Base-by-base conservation (phyloP, 2,113 vertebrate genomes). In the Embiotoca jacksoni region DNA sequence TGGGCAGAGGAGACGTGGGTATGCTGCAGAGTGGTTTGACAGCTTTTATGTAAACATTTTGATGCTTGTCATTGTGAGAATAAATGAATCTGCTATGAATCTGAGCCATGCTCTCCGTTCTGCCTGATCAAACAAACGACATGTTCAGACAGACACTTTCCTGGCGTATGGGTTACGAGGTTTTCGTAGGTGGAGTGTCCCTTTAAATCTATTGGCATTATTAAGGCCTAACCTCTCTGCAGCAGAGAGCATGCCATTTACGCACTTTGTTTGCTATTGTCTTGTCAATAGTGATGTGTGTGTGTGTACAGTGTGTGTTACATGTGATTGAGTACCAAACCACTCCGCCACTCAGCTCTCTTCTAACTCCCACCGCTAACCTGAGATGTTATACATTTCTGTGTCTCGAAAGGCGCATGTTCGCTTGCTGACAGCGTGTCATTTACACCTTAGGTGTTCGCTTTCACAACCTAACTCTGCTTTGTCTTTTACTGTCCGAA, bases 401-500 rank as follows among this genome's bases (percentile, higher is more conserved):
- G n/a, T 10, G 41, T 8, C 46, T 55, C 33, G 61, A 69, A 31
- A 44, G 65, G 7, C 16, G 30, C 2, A 2, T 3, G 16, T n/a
- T 61, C 9, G 14, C 32, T 6, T 15, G 31, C 44, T 61, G 50
- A 73, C 60, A 66, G 50, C 61, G 1, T 55, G 31, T 55, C 35
- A 57, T 79, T 72, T 30, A 60, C 54, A 78, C 31, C 30, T 44
- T 4, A 54, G 57, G 50, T 55, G 63, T 65, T 58, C 14, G n/a
- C 50, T 76, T 64, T 63, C 67, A 67, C 61, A 47, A 33, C 53
- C 39, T 74, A 33, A 33, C n/a, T n/a, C 31, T n/a, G 13, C 59
- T 44, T 71, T 5, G 9, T 71, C 14, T 78, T 56, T 66, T n/a
- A 33, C 50, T 30, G 9, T 13, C 50, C 2, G 63, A 10, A 72